Conservation (phyloP, 1,140 invertebrate genomes). For the Gonatopus flavifemur region DNA sequence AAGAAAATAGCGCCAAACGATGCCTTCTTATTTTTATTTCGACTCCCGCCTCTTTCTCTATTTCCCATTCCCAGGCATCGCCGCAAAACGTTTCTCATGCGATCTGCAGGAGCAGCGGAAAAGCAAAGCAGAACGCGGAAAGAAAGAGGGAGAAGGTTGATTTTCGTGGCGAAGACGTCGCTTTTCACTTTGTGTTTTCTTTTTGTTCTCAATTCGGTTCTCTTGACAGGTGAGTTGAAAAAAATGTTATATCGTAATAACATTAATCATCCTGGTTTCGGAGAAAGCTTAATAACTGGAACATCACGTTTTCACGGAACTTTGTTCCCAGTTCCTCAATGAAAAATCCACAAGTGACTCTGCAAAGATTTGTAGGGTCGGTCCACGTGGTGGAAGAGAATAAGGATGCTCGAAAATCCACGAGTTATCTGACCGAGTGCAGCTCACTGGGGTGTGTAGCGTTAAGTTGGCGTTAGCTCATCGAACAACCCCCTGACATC, state of each 20-base stretch:
- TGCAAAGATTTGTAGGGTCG: slow-evolving; percentile 20
- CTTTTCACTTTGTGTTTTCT: too few species aligned
- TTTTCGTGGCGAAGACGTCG: too few species aligned
- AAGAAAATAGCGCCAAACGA: too few species aligned
- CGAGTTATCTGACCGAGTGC: slow-evolving; percentile 50
- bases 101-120: slow-evolving; percentile 9
- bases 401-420: slow-evolving; percentile 36
- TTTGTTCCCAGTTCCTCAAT: slow-evolving; percentile 12
- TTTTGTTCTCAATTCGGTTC: too few species aligned
- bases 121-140: slow-evolving; percentile 3
- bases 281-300: too few species aligned
- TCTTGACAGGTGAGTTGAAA: too few species aligned
- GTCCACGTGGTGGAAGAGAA: slow-evolving; percentile 15
- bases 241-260: too few species aligned
- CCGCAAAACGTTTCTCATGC: slow-evolving; percentile 17
- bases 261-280: too few species aligned
- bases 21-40: slow-evolving; percentile 13
- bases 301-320: too few species aligned
- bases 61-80: slow-evolving; percentile 5
- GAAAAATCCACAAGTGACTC: slow-evolving; percentile 43
- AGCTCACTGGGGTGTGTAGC: slow-evolving; percentile 48
- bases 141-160: slow-evolving; percentile 1
- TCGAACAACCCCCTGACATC: slow-evolving; percentile 43
- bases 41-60: slow-evolving; percentile 7
- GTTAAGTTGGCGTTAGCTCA: slow-evolving; percentile 49